Evolutionary conservation across 2,113 vertebrate genomes (phyloP).

Genomic region (Psittacara wagleri): DNA sequence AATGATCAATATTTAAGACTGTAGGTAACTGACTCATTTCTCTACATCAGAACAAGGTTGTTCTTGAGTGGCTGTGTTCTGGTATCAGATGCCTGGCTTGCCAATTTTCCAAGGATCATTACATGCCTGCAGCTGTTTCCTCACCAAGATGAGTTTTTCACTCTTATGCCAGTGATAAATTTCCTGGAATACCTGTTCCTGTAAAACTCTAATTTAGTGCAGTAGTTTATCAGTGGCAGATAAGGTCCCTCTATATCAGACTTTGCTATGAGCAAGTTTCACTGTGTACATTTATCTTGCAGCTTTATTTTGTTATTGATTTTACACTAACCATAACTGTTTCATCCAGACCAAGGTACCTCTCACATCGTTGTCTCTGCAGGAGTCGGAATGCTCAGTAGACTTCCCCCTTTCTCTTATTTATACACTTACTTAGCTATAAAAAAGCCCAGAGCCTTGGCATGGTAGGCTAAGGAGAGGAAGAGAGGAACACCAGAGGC

Average conservation of each 20-base stretch:
- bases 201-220: neutral
- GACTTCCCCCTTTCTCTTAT: neutral
- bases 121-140: neutral
- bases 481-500: neutral
- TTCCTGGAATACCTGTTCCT: neutral
- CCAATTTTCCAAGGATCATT: neutral
- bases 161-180: neutral
- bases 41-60: neutral
- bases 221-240: neutral
- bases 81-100: neutral
- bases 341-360: neutral
- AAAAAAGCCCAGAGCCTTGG: neutral
- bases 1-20: neutral
- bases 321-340: neutral
- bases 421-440: neutral
- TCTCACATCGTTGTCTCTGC: neutral
- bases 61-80: rapidly evolving
- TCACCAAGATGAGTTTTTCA: neutral
- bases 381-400: neutral
- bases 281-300: neutral
- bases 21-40: neutral
- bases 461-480: neutral
- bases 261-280: neutral
- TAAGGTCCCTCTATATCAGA: rapidly evolving
- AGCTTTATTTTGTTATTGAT: neutral